Evolutionary conservation across 2,113 vertebrate species (phyloP).

Genomic region (Cyprinodon tularosa): DNA sequence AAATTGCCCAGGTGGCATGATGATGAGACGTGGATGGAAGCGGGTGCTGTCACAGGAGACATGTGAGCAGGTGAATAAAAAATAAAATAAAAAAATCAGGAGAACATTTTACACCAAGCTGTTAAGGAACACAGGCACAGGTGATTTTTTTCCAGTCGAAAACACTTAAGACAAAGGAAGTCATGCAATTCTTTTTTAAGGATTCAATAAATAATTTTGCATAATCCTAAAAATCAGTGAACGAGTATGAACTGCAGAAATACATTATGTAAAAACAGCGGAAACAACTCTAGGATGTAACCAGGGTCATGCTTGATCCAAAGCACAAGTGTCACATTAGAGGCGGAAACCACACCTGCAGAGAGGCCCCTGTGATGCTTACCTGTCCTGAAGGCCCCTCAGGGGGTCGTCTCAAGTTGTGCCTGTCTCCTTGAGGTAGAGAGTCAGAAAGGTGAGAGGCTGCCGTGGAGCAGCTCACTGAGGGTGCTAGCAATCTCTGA

Average conservation of each 20-base stretch:
- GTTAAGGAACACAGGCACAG: background rate
- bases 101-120: constrained; percentile 21
- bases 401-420: constrained; percentile 46
- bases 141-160: background rate
- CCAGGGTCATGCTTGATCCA: constrained; percentile 25
- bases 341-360: constrained; percentile 43
- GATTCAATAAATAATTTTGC: background rate
- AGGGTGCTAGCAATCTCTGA: constrained; percentile 80
- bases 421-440: constrained; percentile 57
- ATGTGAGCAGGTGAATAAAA: constrained; percentile 18
- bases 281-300: background rate
- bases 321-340: constrained; percentile 24
- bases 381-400: constrained; percentile 73
- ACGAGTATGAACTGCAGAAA: too few species aligned
- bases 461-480: constrained; percentile 64
- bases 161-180: background rate
- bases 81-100: background rate
- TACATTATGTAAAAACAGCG: background rate
- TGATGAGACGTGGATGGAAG: constrained; percentile 40
- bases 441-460: constrained; percentile 50
- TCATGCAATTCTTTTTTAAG: background rate
- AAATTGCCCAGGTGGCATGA: constrained; percentile 56
- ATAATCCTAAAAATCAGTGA: background rate
- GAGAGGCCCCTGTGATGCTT: constrained; percentile 52
- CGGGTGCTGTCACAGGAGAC: constrained; percentile 48